phyloP scores from a whole-genome alignment of 2,797 vertebrate genomes.

The Pipistrellus pipistrellus region DNA sequence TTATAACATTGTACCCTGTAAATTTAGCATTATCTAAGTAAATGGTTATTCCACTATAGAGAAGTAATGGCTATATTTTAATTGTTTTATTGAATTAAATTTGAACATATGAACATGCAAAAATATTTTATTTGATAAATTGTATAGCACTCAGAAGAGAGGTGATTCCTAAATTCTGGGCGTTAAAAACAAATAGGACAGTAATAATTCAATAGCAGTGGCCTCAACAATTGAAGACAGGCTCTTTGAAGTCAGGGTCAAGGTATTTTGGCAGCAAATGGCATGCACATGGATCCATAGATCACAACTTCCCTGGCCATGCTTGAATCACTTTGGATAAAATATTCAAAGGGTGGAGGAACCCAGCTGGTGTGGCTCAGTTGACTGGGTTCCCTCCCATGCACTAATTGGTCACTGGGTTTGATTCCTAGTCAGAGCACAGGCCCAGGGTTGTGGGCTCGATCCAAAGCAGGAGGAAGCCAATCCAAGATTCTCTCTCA shows the following conservation, averaged over 20 bases:
- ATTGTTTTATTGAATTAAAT: conserved; percentile 51
- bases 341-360: not conserved
- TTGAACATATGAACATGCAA: not conserved
- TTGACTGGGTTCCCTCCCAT: too few relatives aligned
- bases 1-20: conserved; percentile 9
- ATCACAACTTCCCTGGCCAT: not conserved
- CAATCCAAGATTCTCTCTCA: too few relatives aligned
- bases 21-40: conserved; percentile 1
- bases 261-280: conserved; percentile 31
- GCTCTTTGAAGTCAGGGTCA: conserved; percentile 52
- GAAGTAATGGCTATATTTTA: conserved; percentile 16
- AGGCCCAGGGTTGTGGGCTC: too few relatives aligned
- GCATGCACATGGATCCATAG: not conserved
- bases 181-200: conserved; percentile 15
- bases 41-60: not conserved
- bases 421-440: too few relatives aligned
- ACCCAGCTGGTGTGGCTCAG: too few relatives aligned
- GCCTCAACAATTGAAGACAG: not conserved
- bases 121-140: not conserved
- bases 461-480: too few relatives aligned
- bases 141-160: conserved; percentile 14
- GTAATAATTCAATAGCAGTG: not conserved
- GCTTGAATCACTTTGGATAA: not conserved
- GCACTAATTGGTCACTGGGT: too few relatives aligned
- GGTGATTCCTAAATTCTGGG: conserved; percentile 1